These are phyloP conservation scores for Synergus umbraculus DNA, from an alignment of 2,888 invertebrate genomes.

Conservation along the genomic window DNA sequence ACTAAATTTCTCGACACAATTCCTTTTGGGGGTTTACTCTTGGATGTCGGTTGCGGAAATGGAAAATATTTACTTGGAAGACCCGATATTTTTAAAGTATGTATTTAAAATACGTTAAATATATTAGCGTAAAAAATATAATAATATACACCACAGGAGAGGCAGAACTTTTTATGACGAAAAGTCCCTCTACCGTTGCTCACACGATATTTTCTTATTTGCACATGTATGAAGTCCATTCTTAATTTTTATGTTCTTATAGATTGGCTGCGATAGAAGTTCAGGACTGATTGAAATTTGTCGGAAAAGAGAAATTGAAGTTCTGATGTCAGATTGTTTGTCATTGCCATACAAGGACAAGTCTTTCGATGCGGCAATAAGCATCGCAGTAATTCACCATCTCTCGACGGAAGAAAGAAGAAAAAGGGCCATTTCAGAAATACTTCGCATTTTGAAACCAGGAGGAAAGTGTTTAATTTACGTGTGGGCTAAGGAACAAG, in stretches of 20 bases:
- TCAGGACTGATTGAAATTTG: slow-evolving; percentile 84
- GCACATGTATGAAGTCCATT: too few relatives aligned
- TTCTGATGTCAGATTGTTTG: slow-evolving; percentile 88
- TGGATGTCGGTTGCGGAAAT: slow-evolving; percentile 98
- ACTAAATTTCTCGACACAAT: slow-evolving; percentile 86
- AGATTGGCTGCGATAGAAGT: slow-evolving; percentile 92
- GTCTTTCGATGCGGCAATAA: slow-evolving; percentile 89
- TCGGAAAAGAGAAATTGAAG: slow-evolving; percentile 81
- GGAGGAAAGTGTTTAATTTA: slow-evolving; percentile 91
- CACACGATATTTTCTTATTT: too few relatives aligned
- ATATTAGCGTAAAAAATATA: too few relatives aligned
- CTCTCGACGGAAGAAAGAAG: slow-evolving; percentile 90
- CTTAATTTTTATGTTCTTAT: slow-evolving; percentile 56
- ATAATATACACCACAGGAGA: too few relatives aligned
- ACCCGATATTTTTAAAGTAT: slow-evolving; percentile 66
- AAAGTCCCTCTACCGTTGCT: too few relatives aligned
- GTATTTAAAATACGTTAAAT: too few relatives aligned
- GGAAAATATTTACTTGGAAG: slow-evolving; percentile 90
- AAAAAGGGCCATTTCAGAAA: slow-evolving; percentile 85
- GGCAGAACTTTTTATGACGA: too few relatives aligned
- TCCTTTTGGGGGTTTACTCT: slow-evolving; percentile 83
- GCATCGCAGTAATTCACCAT: slow-evolving; percentile 98
- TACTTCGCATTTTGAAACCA: slow-evolving; percentile 85
- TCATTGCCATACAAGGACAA: slow-evolving; percentile 83
- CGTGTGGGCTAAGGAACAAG: slow-evolving; percentile 97